Evolutionary conservation across 2,113 vertebrate genomes (phyloP).

Genomic region (Notothenia coriiceps): DNA sequence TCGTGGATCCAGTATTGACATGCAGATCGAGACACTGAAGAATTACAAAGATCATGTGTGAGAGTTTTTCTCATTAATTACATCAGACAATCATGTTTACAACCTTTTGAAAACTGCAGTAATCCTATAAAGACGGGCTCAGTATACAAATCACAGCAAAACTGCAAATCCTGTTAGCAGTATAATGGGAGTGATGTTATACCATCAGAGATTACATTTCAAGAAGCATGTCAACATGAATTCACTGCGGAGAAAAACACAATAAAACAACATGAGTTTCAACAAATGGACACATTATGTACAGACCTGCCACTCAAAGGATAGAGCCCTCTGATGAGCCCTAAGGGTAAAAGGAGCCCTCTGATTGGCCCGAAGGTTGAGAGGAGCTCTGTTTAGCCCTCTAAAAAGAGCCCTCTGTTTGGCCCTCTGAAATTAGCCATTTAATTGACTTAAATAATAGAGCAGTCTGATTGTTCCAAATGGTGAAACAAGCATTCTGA

Average conservation of each 20-base stretch:
- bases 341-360: no score
- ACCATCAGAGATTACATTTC: neutral
- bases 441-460: no score
- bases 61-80: slow-evolving; percentile 48
- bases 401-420: no score
- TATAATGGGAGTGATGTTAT: neutral
- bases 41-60: slow-evolving; percentile 39
- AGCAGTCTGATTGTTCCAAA: no score
- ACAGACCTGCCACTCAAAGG: no score
- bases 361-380: no score
- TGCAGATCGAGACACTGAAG: slow-evolving; percentile 46
- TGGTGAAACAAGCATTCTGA: no score
- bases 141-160: slow-evolving; percentile 15
- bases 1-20: slow-evolving; percentile 51
- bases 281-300: neutral
- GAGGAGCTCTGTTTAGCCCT: no score
- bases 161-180: slow-evolving; percentile 13
- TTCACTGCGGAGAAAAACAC: neutral
- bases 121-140: slow-evolving; percentile 41
- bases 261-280: no score
- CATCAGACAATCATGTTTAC: slow-evolving; percentile 44
- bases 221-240: neutral
- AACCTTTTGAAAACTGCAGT: slow-evolving; percentile 8
- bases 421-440: no score
- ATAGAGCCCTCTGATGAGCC: no score